Evolutionary conservation across 2,797 vertebrate genomes (phyloP).

Genomic region (Melanotaenia parkinsoni): DNA sequence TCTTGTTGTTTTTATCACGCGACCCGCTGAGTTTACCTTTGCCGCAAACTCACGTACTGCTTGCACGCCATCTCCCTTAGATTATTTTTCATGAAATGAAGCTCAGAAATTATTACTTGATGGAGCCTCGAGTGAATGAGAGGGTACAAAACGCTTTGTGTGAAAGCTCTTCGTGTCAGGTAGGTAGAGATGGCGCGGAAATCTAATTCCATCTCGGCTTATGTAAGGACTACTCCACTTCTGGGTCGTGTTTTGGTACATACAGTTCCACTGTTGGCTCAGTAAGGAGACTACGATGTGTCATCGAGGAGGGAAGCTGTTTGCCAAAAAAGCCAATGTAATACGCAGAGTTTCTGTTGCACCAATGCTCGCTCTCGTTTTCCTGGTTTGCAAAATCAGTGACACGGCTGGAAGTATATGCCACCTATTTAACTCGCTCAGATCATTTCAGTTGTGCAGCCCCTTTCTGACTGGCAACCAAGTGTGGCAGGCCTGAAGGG

Average conservation of each 20-base stretch:
- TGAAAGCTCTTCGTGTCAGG: slow-evolving; percentile 12
- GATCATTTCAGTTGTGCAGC: slow-evolving; percentile 29
- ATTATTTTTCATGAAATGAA: slow-evolving; percentile 46
- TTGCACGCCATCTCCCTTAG: slow-evolving; percentile 2
- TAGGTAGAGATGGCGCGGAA: slow-evolving; percentile 41
- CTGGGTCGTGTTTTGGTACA: slow-evolving; percentile 77
- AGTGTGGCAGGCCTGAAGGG: slow-evolving; percentile 30
- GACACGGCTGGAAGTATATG: not conserved
- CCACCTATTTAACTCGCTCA: slow-evolving; percentile 5
- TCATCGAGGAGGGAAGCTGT: slow-evolving; percentile 58
- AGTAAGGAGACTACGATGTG: slow-evolving; percentile 67
- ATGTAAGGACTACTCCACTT: slow-evolving; percentile 63
- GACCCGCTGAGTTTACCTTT: not conserved
- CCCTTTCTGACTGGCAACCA: slow-evolving; percentile 12
- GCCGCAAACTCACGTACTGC: not conserved
- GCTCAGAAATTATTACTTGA: slow-evolving; percentile 14
- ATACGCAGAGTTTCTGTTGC: slow-evolving; percentile 23
- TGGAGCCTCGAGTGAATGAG: not conserved
- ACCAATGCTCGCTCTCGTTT: not conserved
- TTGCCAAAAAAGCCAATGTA: slow-evolving; percentile 38
- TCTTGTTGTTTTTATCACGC: slow-evolving; percentile 1
- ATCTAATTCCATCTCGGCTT: slow-evolving; percentile 47
- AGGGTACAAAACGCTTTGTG: slow-evolving; percentile 33
- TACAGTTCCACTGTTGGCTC: slow-evolving; percentile 61
- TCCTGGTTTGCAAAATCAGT: not conserved